A percentile compares a stretch with the other conserved stretches of the same genome.
Conservation (phyloP, 2,797 vertebrate genomes). For the Sebastes paucispinis region DNA sequence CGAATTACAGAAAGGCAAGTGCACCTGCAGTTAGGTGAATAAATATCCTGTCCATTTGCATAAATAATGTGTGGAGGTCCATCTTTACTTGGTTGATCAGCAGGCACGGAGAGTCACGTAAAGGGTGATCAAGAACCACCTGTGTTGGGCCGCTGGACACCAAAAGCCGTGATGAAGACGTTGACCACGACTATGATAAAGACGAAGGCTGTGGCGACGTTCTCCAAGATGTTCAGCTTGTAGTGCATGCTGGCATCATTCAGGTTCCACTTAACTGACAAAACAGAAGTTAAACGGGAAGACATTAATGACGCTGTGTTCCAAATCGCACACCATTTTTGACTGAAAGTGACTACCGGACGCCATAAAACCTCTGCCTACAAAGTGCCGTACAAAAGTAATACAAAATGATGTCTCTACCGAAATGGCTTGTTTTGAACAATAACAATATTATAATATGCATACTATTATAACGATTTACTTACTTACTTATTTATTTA, state of each 20-base stretch:
- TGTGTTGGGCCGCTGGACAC: constrained; percentile 86
- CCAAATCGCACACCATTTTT: no score
- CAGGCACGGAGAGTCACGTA: neutral
- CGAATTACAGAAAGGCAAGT: constrained; percentile 10
- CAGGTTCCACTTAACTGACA: constrained; percentile 93
- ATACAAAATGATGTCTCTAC: no score
- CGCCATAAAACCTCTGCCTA: no score
- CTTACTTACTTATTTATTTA: no score
- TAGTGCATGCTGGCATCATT: constrained; percentile 89
- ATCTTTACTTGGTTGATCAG: neutral
- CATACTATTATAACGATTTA: no score
- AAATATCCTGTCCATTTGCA: neutral
- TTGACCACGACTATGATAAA: constrained; percentile 96
- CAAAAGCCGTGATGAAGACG: constrained; percentile 97
- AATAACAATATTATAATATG: no score
- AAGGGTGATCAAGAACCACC: constrained; percentile 12
- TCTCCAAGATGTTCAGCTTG: constrained; percentile 92
- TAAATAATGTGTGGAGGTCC: neutral
- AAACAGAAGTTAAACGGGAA: neutral
- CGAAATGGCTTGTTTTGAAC: no score
- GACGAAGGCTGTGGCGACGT: constrained; percentile 90
- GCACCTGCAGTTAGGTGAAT: constrained; percentile 6
- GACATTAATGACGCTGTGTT: neutral
- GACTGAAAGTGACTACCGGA: no score
- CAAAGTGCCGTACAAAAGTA: no score